Evolutionary conservation across 2,888 invertebrate genomes (phyloP).

Genomic region (Stenotaenia linearis): DNA sequence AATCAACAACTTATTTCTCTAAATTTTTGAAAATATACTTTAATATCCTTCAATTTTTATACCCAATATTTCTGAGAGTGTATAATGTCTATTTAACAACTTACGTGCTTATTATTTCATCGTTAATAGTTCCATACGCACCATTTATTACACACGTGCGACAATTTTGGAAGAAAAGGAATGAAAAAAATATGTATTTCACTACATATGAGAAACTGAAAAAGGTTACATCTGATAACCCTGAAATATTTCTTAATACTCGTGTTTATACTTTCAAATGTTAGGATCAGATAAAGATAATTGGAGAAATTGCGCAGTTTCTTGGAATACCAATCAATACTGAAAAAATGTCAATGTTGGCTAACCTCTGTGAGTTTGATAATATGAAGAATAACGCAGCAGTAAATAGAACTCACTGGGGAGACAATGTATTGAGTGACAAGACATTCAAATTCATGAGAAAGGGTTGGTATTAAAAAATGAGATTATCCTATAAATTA

Average conservation of each 20-base stretch:
- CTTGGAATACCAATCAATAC: neutral
- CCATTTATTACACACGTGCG: neutral
- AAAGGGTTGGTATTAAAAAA: no score
- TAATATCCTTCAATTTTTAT: no score
- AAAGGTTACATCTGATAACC: neutral
- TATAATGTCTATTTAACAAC: no score
- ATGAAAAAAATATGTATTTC: neutral
- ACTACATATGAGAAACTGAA: neutral
- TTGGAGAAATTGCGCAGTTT: neutral
- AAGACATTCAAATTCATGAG: neutral
- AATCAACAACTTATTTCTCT: no score
- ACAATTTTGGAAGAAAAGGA: neutral
- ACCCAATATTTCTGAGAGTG: no score
- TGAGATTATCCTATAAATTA: no score
- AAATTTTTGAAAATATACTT: no score
- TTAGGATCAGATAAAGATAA: neutral
- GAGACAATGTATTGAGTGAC: neutral
- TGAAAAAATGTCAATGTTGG: neutral
- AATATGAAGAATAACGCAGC: neutral
- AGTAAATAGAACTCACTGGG: neutral
- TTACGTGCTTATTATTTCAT: no score
- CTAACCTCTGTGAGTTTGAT: neutral
- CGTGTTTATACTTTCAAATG: neutral
- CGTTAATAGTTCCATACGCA: neutral
- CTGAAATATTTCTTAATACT: neutral